Conservation (phyloP, 2,113 vertebrate species). For the Tricholaema leucomelas region DNA sequence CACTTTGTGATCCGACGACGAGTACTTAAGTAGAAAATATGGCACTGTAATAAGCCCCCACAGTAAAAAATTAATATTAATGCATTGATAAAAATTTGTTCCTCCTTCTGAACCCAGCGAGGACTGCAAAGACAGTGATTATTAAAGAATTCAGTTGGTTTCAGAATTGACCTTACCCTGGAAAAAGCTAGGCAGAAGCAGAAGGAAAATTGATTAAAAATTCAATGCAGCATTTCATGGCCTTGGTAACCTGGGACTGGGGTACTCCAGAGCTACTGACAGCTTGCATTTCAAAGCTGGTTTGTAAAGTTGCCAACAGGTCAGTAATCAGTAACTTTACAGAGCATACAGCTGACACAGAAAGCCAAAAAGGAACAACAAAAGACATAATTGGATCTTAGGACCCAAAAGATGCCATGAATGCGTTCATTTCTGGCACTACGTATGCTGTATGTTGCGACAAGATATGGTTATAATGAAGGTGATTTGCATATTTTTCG, state of each 20-base stretch:
- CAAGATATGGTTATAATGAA: constrained; percentile 68
- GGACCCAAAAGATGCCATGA: constrained; percentile 31
- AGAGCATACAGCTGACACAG: constrained; percentile 48
- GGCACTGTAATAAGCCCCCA: constrained; percentile 56
- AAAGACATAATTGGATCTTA: constrained; percentile 26
- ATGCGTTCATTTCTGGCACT: constrained; percentile 64
- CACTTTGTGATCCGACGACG: constrained; percentile 35
- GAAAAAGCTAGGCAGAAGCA: constrained; percentile 53
- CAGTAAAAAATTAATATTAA: constrained; percentile 72
- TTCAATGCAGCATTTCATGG: constrained; percentile 45
- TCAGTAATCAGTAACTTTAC: constrained; percentile 53
- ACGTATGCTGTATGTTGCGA: constrained; percentile 37
- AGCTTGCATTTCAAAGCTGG: constrained; percentile 38
- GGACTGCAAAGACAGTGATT: constrained; percentile 43
- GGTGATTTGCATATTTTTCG: constrained; percentile 67
- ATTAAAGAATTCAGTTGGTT: constrained; percentile 45
- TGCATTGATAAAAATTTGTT: constrained; percentile 30
- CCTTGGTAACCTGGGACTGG: constrained; percentile 35
- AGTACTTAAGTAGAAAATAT: constrained; percentile 67
- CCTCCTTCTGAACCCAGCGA: constrained; percentile 57
- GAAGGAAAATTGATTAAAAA: constrained; percentile 56
- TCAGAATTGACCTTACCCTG: constrained; percentile 66
- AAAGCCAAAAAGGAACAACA: constrained; percentile 36
- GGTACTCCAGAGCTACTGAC: constrained; percentile 26
- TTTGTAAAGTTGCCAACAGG: constrained; percentile 51